phyloP scores from a whole-genome alignment of 2,113 vertebrate species.

The Mungos mungo region DNA sequence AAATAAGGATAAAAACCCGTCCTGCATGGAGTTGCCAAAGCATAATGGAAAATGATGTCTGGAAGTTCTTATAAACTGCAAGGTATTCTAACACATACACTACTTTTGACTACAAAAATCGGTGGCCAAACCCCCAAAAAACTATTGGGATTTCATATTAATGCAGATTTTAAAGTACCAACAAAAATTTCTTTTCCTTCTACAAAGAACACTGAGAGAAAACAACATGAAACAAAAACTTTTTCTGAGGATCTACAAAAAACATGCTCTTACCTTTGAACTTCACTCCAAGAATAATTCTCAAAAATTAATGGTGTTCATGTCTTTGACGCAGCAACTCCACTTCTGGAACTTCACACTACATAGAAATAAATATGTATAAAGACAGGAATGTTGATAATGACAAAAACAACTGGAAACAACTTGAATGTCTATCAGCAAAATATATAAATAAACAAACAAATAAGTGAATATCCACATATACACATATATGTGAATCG shows the following conservation, averaged over 20 bases:
- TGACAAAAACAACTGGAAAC: not conserved
- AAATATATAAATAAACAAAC: not conserved
- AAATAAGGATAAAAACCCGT: not conserved
- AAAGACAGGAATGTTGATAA: not conserved
- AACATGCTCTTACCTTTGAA: not conserved
- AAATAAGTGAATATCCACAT: too few species aligned
- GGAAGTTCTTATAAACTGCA: not conserved
- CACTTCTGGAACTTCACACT: not conserved
- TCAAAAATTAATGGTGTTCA: not conserved
- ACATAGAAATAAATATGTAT: not conserved
- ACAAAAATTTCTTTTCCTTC: not conserved
- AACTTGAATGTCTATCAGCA: not conserved
- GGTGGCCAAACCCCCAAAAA: not conserved
- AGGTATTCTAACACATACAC: not conserved
- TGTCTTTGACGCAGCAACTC: not conserved
- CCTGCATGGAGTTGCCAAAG: not conserved
- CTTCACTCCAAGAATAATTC: not conserved
- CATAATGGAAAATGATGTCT: not conserved
- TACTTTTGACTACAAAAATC: not conserved
- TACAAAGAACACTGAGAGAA: not conserved
- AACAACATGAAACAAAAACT: not conserved
- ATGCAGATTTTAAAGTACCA: not conserved
- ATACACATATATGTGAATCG: not conserved
- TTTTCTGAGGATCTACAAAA: not conserved
- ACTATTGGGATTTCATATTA: not conserved